phyloP scores from a whole-genome alignment of 2,797 vertebrate genomes.

The Tolypeutes matacus region DNA sequence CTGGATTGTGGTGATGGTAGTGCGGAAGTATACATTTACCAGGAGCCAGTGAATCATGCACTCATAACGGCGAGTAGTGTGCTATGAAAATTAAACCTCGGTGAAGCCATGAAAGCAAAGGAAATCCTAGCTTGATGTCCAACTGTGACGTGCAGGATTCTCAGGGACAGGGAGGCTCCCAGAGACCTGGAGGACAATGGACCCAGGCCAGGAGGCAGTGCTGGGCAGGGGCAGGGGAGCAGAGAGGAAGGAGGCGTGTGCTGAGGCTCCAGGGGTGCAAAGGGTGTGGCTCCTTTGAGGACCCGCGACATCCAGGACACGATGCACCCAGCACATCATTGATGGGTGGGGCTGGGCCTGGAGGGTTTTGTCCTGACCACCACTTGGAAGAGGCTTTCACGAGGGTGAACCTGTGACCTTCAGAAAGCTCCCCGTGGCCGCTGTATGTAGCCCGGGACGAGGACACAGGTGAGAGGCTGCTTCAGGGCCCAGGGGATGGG shows the following conservation, averaged over 20 bases:
- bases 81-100: background rate
- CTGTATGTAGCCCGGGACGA: background rate
- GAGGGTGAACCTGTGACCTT: background rate
- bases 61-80: background rate
- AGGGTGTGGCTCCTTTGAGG: background rate
- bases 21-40: background rate
- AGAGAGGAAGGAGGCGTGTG: background rate
- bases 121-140: background rate
- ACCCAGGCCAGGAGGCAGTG: background rate
- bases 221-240: background rate
- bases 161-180: too few relatives aligned
- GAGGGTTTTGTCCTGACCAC: background rate
- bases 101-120: background rate
- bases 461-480: too few relatives aligned
- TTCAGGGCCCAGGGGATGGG: too few relatives aligned
- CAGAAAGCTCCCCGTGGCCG: background rate
- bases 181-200: background rate
- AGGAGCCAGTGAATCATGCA: background rate
- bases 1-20: background rate
- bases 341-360: background rate
- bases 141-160: too few relatives aligned
- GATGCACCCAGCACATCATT: too few relatives aligned
- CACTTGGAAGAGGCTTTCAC: background rate
- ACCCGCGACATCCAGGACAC: background rate
- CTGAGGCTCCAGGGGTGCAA: background rate